phyloP scores from a whole-genome alignment of 1,140 invertebrate genomes.

The Drosophila baimaii region DNA sequence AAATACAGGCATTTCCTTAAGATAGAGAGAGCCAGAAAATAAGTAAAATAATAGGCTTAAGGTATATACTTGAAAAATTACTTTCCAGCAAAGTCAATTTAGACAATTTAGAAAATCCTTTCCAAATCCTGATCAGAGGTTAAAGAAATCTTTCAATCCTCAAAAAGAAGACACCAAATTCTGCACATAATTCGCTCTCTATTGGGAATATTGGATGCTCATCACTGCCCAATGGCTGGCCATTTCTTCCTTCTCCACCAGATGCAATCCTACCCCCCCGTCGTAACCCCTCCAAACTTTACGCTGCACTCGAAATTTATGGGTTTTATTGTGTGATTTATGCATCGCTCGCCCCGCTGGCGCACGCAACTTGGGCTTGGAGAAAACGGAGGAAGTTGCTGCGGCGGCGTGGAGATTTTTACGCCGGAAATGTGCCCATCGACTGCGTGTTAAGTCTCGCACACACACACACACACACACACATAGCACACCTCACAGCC shows the following conservation, averaged over 20 bases:
- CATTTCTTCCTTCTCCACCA: neutral
- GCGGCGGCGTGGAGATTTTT: slow-evolving; percentile 60
- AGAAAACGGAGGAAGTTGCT: slow-evolving; percentile 11
- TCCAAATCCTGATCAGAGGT: too few relatives aligned
- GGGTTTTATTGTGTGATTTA: slow-evolving; percentile 82
- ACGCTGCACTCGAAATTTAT: slow-evolving; percentile 76
- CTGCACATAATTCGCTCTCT: neutral
- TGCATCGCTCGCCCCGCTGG: slow-evolving; percentile 55
- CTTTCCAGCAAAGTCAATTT: too few relatives aligned
- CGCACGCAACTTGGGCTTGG: slow-evolving; percentile 51
- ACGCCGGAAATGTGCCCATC: slow-evolving; percentile 78
- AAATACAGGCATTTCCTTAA: too few relatives aligned
- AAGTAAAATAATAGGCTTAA: too few relatives aligned
- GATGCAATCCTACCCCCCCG: slow-evolving; percentile 15
- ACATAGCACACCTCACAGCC: too few relatives aligned
- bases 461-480: slow-evolving; percentile 47
- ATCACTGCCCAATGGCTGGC: neutral
- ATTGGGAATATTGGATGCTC: neutral
- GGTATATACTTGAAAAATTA: too few relatives aligned
- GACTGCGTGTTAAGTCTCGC: slow-evolving; percentile 76
- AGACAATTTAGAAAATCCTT: too few relatives aligned
- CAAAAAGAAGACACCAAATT: neutral
- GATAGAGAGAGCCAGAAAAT: too few relatives aligned
- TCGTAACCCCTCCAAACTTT: slow-evolving; percentile 34
- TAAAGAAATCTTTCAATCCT: too few relatives aligned